Base-by-base conservation (phyloP, 2,888 invertebrate genomes). In the Morpho deidamia region DNA sequence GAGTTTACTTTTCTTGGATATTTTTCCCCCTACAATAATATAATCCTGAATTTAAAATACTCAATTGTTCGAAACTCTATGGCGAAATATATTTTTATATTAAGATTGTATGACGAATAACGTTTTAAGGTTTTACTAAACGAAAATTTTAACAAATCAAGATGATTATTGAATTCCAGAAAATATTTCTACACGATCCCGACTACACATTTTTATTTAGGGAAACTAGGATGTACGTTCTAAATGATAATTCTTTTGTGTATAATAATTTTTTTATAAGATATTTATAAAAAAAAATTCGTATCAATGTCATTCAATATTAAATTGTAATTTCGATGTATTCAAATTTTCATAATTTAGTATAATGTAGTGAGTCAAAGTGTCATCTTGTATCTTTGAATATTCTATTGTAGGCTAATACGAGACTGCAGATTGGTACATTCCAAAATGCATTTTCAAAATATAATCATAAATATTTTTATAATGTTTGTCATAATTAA, bases 251-350 rank as follows among this genome's bases (percentile, higher is more conserved):
- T 45, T 34, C 44, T 12, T 44, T 44, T 44, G 1, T 44, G 11
- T 35, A 9, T 32, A n/a, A 11, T 34, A 41, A 34, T 2, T 1
- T 33, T 34, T 48, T 32, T 10, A 32, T 48, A 0, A 1, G 23
- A 23, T 23, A 23, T 23, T 4, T n/a, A n/a, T n/a, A n/a, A n/a
- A n/a, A n/a, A 4, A 2, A 14, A 14, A 14, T 2, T 23, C 23
- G 11, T 32, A 8, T 8, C 12, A 33, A 48, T 48, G 39, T 40
- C 33, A 48, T 46, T 46, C 39, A 41, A 48, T 40, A 34, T 37
- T 33, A 33, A 45, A 46, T 46, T 55, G 52, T 55, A 53, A 43
- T 37, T 51, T 52, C 32, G 48, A 56, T 56, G 45, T 58, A 23
- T 23, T 2, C 23, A 5, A 23, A 23, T 5, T 23, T 23, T 23